A percentile compares a stretch with the other conserved stretches of the same genome.
These are phyloP conservation scores for Limonius californicus DNA, from an alignment of 1,140 invertebrate genomes.

Conservation along the genomic window DNA sequence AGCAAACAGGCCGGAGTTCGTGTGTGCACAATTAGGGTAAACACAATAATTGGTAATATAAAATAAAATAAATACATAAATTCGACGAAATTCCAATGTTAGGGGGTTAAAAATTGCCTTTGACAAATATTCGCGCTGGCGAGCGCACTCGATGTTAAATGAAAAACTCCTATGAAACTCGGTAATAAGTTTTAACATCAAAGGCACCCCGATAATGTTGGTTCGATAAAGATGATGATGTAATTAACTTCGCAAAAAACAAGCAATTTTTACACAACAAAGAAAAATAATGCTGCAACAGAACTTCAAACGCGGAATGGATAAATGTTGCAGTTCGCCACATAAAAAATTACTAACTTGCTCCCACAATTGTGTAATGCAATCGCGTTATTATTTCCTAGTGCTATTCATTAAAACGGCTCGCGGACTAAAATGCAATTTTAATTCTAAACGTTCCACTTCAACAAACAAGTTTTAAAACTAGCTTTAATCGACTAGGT, in stretches of 20 bases:
- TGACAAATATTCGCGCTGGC: background rate
- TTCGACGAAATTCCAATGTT: background rate
- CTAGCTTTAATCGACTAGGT: slow-evolving; percentile 2
- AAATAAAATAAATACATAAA: slow-evolving; percentile 2
- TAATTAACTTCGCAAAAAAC: slow-evolving; percentile 2
- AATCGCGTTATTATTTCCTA: too few relatives aligned
- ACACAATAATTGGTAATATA: background rate
- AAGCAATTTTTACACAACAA: background rate
- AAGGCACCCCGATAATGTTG: background rate
- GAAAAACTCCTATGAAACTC: background rate
- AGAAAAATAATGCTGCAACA: background rate
- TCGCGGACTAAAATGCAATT: too few relatives aligned
- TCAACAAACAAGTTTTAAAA: too few relatives aligned
- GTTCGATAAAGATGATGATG: background rate
- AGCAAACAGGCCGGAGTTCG: background rate
- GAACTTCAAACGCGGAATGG: background rate
- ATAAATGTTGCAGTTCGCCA: too few relatives aligned
- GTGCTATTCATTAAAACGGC: too few relatives aligned
- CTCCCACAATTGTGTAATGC: too few relatives aligned
- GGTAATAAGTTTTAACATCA: background rate
- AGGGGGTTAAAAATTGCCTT: background rate
- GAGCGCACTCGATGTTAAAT: background rate
- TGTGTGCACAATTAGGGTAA: background rate
- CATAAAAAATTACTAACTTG: too few relatives aligned
- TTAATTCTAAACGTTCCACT: too few relatives aligned